phyloP scores from a whole-genome alignment of 53 echinoderm and acorn worm species.

The Arbacia lixula region DNA sequence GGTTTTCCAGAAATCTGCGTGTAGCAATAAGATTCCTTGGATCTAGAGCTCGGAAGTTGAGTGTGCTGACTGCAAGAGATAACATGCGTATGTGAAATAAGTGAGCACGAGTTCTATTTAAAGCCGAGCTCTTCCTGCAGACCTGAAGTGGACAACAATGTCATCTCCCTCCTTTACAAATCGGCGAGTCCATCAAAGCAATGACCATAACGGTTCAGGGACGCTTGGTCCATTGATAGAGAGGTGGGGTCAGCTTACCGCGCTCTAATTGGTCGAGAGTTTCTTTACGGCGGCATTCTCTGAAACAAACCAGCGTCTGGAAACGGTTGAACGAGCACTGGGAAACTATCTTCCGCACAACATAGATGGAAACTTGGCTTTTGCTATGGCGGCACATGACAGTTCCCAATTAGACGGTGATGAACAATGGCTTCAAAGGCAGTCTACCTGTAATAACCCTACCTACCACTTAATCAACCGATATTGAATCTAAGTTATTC shows the following conservation, averaged over 20 bases:
- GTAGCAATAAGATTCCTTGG: too few species aligned
- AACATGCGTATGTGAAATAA: too few species aligned
- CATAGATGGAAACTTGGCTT: background rate
- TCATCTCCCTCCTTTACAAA: background rate
- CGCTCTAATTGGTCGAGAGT: slow-evolving; percentile 49
- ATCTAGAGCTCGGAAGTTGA: too few species aligned
- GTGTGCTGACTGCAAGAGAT: background rate
- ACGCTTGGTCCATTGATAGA: background rate
- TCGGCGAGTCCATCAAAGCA: background rate
- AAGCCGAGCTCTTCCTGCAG: too few species aligned
- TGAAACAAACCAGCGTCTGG: background rate
- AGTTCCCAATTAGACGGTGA: background rate
- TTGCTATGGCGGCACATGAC: background rate
- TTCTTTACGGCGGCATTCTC: background rate
- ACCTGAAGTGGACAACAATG: too few species aligned
- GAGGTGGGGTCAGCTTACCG: background rate
- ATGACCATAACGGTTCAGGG: background rate
- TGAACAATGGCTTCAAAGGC: slow-evolving; percentile 42
- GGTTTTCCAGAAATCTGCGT: too few species aligned
- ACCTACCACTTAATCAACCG: too few species aligned
- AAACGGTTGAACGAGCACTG: background rate
- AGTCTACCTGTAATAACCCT: too few species aligned
- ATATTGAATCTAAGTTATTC: too few species aligned
- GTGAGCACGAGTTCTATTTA: too few species aligned
- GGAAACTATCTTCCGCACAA: background rate